These are phyloP conservation scores for Myrmecophaga tridactyla DNA, from an alignment of 2,113 vertebrate genomes.

Conservation along the genomic window DNA sequence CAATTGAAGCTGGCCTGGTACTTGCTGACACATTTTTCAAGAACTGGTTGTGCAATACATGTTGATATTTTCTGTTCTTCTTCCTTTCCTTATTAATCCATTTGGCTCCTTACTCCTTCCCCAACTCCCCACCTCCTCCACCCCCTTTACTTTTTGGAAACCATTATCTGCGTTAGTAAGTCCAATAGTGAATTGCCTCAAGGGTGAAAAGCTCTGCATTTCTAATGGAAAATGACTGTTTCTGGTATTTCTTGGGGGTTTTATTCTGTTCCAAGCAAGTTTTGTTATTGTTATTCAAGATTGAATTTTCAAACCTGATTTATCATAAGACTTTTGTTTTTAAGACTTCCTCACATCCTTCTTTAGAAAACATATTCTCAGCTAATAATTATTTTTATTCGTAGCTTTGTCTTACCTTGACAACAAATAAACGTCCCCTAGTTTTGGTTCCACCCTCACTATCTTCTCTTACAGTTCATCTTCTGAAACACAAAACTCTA, in stretches of 20 bases:
- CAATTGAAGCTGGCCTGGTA: conserved; percentile 47
- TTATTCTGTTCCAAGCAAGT: conserved; percentile 37
- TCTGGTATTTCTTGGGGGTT: neutral
- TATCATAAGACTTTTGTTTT: neutral
- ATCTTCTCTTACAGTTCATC: neutral
- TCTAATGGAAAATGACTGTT: conserved; percentile 46
- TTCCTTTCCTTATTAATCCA: conserved; percentile 67
- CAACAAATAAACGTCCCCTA: neutral
- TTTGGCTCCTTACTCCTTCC: conserved; percentile 57
- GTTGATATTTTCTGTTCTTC: conserved; percentile 64
- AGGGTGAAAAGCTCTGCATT: conserved; percentile 35
- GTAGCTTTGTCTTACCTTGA: neutral
- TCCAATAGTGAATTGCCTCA: conserved; percentile 34
- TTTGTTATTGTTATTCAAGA: neutral
- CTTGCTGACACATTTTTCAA: conserved; percentile 68
- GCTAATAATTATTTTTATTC: neutral
- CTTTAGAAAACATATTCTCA: neutral
- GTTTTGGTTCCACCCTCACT: neutral
- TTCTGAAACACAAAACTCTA: neutral
- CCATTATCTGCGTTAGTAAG: conserved; percentile 48
- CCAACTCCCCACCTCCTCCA: neutral
- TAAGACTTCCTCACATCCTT: neutral
- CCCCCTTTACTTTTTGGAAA: conserved; percentile 41
- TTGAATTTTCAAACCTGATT: neutral
- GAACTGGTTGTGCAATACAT: conserved; percentile 62